Evolutionary conservation across 2,888 invertebrate genomes (phyloP).

Genomic region (Chrysopilus asiliformis): DNA sequence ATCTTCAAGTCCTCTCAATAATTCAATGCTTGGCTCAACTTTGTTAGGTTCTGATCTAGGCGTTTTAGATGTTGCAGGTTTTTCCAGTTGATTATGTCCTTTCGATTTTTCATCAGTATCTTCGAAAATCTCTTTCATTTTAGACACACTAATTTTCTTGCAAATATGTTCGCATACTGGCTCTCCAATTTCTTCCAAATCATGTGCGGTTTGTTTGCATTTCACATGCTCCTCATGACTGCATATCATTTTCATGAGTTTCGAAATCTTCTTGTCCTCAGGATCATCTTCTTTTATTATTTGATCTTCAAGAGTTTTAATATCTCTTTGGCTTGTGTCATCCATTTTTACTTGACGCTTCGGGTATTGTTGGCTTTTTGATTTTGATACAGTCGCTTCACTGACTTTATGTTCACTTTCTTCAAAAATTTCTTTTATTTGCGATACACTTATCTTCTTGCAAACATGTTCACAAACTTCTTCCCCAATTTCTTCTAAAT

Average conservation of each 20-base stretch:
- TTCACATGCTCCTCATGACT: constrained; percentile 1
- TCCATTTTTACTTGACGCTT: too few relatives aligned
- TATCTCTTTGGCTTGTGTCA: constrained; percentile 2
- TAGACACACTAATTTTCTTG: constrained; percentile 10
- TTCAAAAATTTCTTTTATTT: constrained; percentile 13
- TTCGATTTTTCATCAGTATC: constrained; percentile 18
- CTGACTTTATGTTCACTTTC: too few relatives aligned
- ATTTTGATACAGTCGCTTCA: too few relatives aligned
- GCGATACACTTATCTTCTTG: constrained; percentile 10
- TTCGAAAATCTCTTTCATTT: constrained; percentile 13
- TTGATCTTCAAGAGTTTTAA: constrained; percentile 12
- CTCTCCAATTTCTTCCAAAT: constrained; percentile 14
- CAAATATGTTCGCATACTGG: constrained; percentile 15
- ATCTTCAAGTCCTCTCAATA: constrained; percentile 10
- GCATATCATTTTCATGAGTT: constrained; percentile 4
- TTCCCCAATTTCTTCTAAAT: constrained; percentile 14
- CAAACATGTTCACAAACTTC: constrained; percentile 15
- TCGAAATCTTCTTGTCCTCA: constrained; percentile 6
- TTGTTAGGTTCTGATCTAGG: neutral
- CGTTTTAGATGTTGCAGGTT: too few relatives aligned
- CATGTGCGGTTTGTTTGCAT: constrained; percentile 8
- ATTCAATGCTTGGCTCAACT: constrained; percentile 4
- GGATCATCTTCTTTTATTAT: constrained; percentile 7
- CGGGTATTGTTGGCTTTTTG: too few relatives aligned
- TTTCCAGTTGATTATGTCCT: too few relatives aligned